Conservation (phyloP, 1,140 invertebrate genomes). For the Limonius californicus region DNA sequence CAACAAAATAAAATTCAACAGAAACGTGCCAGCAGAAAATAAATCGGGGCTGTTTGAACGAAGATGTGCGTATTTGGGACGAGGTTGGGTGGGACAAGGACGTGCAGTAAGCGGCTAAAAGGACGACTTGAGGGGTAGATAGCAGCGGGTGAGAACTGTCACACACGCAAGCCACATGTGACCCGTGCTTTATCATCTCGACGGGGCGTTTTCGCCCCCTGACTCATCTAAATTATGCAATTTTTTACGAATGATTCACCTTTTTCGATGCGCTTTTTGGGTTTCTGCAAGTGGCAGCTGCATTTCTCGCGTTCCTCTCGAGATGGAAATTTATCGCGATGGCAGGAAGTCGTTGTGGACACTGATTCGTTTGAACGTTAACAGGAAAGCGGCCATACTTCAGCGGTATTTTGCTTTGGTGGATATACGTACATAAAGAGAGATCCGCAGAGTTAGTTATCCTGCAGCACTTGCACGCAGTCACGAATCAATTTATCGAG, state of each 20-base stretch:
- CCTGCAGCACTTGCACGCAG: not conserved
- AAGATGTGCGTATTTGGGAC: not conserved
- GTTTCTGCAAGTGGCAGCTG: not conserved
- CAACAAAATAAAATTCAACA: too few species aligned
- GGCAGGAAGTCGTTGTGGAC: too few species aligned
- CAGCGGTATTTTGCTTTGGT: too few species aligned
- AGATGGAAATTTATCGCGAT: too few species aligned
- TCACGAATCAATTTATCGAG: conserved; percentile 7
- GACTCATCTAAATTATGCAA: conserved; percentile 19
- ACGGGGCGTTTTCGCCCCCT: conserved; percentile 12
- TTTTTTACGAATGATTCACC: conserved; percentile 11
- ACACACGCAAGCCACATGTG: conserved; percentile 19
- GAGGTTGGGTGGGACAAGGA: not conserved
- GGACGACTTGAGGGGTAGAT: conserved; percentile 6
- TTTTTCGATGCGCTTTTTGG: conserved; percentile 5
- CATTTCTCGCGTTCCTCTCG: too few species aligned
- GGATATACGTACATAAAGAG: too few species aligned
- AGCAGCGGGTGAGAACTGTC: conserved; percentile 9
- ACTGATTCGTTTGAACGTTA: too few species aligned
- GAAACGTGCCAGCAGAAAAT: too few species aligned
- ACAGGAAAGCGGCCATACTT: too few species aligned
- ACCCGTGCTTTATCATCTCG: conserved; percentile 16
- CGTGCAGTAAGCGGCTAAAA: not conserved
- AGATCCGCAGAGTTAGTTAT: not conserved
- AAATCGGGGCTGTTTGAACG: not conserved